Evolutionary conservation across 2,797 vertebrate species (phyloP).

Genomic region (Acanthurus lineatus): DNA sequence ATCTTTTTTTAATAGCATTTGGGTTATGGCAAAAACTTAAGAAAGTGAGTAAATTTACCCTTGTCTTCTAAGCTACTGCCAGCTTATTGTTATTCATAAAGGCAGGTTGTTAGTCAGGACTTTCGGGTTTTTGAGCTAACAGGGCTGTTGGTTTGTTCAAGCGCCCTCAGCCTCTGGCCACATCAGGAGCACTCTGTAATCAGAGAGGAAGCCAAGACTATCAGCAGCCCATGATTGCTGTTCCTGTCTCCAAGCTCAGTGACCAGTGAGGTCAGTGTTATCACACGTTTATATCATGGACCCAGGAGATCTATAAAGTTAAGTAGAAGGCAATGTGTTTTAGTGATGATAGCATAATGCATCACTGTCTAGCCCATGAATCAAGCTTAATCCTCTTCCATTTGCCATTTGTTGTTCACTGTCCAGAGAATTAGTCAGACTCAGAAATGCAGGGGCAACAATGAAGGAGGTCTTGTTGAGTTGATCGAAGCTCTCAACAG

Average conservation of each 20-base stretch:
- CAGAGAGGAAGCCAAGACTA: slow-evolving; percentile 40
- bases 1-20: neutral
- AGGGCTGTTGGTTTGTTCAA: slow-evolving; percentile 41
- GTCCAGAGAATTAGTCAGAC: slow-evolving; percentile 48
- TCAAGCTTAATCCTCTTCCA: slow-evolving; percentile 52
- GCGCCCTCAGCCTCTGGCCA: slow-evolving; percentile 41
- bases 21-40: too few species aligned
- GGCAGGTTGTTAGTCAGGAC: slow-evolving; percentile 38
- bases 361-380: slow-evolving; percentile 34
- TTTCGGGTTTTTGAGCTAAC: slow-evolving; percentile 43
- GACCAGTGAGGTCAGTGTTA: slow-evolving; percentile 6
- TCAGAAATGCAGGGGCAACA: slow-evolving; percentile 44
- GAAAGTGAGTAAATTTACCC: neutral
- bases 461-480: slow-evolving; percentile 69
- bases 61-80: neutral
- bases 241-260: slow-evolving; percentile 37
- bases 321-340: slow-evolving; percentile 42
- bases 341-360: slow-evolving; percentile 53
- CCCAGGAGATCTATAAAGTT: slow-evolving; percentile 47
- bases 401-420: slow-evolving; percentile 45
- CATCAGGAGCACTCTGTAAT: slow-evolving; percentile 54
- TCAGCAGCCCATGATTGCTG: slow-evolving; percentile 33
- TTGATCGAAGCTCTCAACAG: slow-evolving; percentile 47
- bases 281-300: slow-evolving; percentile 23
- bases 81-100: slow-evolving; percentile 18